Conservation (phyloP, 1,140 invertebrate species). For the Hyles euphorbiae region DNA sequence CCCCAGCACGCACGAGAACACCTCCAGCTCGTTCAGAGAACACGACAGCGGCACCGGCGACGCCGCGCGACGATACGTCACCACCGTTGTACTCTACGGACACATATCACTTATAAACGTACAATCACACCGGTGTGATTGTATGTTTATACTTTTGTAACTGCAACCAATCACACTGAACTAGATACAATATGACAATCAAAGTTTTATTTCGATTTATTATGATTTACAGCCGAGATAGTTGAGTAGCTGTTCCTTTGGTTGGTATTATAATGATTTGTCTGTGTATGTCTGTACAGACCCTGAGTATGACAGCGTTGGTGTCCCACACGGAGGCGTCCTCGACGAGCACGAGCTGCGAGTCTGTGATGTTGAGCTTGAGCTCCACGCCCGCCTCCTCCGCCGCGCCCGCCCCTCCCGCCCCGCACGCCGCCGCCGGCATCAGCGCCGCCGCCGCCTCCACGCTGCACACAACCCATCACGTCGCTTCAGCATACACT, state of each 20-base stretch:
- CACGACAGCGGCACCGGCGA: constrained; percentile 87
- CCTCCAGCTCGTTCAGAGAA: constrained; percentile 92
- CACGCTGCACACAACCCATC: constrained; percentile 14
- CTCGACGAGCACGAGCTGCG: constrained; percentile 95
- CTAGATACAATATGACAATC: no score
- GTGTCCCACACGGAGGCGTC: constrained; percentile 91
- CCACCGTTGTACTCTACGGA: constrained; percentile 86
- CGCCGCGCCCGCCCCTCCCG: constrained; percentile 1
- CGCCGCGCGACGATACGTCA: constrained; percentile 86
- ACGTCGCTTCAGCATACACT: constrained; percentile 1
- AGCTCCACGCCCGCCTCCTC: constrained; percentile 79
- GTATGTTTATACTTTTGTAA: neutral
- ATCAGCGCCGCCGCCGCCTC: constrained; percentile 16
- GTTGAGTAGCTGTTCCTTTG: no score
- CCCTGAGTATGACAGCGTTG: constrained; percentile 95
- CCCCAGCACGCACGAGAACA: constrained; percentile 95
- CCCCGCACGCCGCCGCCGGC: constrained; percentile 3
- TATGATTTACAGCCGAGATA: no score
- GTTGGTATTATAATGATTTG: no score
- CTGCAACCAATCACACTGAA: no score
- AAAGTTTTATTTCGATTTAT: no score
- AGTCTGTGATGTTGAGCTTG: constrained; percentile 96
- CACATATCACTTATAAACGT: neutral
- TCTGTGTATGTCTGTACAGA: constrained; percentile 33
- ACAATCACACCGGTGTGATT: neutral